Conservation (phyloP, 2,113 vertebrate species). For the Etheostoma cragini region DNA sequence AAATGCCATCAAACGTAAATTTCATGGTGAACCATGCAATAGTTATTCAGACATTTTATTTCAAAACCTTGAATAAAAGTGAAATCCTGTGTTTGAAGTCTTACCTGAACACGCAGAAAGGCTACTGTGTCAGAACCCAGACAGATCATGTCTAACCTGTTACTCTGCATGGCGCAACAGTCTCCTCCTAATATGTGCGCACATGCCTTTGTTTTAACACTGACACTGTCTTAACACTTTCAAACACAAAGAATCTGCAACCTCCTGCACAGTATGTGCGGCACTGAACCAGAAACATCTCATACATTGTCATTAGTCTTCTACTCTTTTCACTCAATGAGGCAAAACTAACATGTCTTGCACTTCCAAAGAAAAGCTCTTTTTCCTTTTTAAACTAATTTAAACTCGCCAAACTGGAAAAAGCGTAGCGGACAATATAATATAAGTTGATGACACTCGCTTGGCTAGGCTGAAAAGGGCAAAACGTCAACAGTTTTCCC, state of each 20-base stretch:
- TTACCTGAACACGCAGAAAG: neutral
- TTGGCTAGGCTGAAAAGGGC: neutral
- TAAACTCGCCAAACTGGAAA: conserved; percentile 2
- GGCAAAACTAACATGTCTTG: neutral
- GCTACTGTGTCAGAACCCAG: neutral
- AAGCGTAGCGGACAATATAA: neutral
- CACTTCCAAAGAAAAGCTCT: neutral
- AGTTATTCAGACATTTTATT: neutral
- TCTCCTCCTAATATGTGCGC: neutral
- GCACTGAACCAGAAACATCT: neutral
- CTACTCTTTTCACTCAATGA: neutral
- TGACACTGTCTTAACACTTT: neutral
- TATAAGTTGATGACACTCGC: neutral
- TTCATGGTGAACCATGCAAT: neutral
- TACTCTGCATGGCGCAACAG: conserved; percentile 14
- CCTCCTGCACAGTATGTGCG: neutral
- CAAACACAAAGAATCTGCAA: neutral
- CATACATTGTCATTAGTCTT: neutral
- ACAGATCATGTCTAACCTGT: conserved; percentile 45
- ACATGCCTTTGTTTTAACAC: neutral
- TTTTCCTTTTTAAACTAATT: neutral
- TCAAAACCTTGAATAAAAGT: neutral
- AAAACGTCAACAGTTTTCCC: neutral
- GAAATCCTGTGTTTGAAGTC: neutral
- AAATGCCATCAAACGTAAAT: neutral